These are phyloP conservation scores for Epinephelus fuscoguttatus DNA, from an alignment of 2,113 vertebrate species.

Conservation along the genomic window DNA sequence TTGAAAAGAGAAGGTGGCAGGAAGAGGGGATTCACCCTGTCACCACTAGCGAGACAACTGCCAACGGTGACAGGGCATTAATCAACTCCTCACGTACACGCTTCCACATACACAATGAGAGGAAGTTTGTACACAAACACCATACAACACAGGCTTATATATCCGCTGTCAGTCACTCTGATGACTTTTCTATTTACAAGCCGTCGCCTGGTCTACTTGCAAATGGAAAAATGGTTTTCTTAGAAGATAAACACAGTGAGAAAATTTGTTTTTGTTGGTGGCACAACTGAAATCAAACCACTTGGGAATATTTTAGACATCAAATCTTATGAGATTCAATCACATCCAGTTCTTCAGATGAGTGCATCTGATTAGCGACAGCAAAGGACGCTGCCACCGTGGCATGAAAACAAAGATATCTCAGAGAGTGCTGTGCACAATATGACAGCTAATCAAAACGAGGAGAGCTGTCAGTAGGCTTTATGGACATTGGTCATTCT, in stretches of 20 bases:
- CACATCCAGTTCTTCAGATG: conserved; percentile 30
- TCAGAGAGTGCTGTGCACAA: conserved; percentile 1
- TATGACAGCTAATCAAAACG: conserved; percentile 65
- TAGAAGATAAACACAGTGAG: conserved; percentile 34
- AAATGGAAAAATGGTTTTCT: conserved; percentile 42
- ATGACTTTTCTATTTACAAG: conserved; percentile 55
- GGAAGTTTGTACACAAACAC: conserved; percentile 30
- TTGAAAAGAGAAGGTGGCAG: conserved; percentile 34
- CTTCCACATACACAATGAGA: conserved; percentile 23
- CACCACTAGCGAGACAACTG: conserved; percentile 51
- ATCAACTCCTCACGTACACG: conserved; percentile 59
- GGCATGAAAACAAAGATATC: conserved; percentile 38
- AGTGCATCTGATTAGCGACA: conserved; percentile 34
- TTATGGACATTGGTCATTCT: conserved; percentile 58
- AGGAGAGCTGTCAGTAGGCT: conserved; percentile 50
- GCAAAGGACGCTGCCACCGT: neutral
- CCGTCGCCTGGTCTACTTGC: conserved; percentile 11
- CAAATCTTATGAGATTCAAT: conserved; percentile 35
- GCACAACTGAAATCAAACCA: conserved; percentile 32
- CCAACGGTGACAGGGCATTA: conserved; percentile 65
- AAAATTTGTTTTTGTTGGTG: conserved; percentile 35
- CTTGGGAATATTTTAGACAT: conserved; percentile 36
- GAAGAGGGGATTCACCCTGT: conserved; percentile 49
- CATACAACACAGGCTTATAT: conserved; percentile 20
- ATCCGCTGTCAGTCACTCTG: conserved; percentile 49